These are phyloP conservation scores for Poeciliopsis prolifica DNA, from an alignment of 2,113 vertebrate genomes.

Conservation along the genomic window DNA sequence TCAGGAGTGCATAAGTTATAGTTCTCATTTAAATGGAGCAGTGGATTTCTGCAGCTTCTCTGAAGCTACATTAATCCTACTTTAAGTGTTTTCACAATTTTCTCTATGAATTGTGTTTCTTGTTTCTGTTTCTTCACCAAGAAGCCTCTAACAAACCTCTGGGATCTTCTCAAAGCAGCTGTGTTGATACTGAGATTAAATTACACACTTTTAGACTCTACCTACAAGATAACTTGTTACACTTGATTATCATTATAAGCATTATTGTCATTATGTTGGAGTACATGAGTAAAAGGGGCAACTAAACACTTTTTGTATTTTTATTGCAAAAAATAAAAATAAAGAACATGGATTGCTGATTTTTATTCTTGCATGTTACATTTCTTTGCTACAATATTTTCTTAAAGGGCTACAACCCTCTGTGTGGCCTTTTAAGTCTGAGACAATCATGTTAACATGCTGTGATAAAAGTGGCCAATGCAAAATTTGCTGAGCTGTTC, in stretches of 20 bases:
- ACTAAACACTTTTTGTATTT: not conserved
- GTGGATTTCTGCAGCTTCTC: not conserved
- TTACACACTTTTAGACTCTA: not conserved
- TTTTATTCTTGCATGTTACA: not conserved
- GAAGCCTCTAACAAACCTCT: not conserved
- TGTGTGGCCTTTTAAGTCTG: not conserved
- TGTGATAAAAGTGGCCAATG: constrained; percentile 8
- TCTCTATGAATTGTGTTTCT: not conserved
- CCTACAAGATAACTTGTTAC: not conserved
- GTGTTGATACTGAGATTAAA: not conserved
- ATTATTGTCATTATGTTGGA: not conserved
- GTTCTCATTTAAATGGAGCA: not conserved
- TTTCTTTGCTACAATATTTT: not conserved
- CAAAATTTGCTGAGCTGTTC: constrained; percentile 32
- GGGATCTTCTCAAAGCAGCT: not conserved
- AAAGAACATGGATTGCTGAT: not conserved
- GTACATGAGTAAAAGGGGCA: not conserved
- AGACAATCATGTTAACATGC: not conserved
- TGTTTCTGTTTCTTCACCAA: too few species aligned
- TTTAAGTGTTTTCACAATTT: not conserved
- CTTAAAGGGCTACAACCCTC: not conserved
- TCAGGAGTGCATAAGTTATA: not conserved
- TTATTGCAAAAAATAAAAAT: not conserved
- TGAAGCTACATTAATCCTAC: not conserved
- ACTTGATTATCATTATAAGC: not conserved